Conservation (phyloP, 2,797 vertebrate genomes). For the Hydrophis major region DNA sequence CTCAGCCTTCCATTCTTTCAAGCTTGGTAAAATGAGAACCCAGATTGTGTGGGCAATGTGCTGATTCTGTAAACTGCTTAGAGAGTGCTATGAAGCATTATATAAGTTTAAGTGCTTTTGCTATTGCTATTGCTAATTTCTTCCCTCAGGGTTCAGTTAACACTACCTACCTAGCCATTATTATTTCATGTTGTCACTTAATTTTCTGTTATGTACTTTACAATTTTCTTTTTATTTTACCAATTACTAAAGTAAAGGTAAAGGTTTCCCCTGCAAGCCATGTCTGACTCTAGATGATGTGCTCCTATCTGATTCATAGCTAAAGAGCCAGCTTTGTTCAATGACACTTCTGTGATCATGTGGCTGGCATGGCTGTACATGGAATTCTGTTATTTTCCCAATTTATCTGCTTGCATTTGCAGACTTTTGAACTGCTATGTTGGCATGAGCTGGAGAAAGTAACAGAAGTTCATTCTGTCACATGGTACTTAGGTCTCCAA, state of each 20-base stretch:
- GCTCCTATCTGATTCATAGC: background rate
- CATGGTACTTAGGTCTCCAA: background rate
- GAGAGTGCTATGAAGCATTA: no score
- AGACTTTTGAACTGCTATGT: background rate
- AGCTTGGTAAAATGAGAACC: no score
- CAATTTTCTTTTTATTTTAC: background rate
- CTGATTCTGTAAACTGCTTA: no score
- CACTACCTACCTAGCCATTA: background rate
- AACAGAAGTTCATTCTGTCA: background rate
- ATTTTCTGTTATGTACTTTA: background rate
- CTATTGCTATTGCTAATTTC: background rate
- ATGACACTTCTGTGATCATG: background rate
- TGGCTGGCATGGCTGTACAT: background rate
- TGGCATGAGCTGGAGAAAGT: background rate
- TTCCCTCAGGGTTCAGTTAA: background rate
- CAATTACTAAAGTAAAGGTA: background rate
- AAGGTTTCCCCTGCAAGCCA: background rate
- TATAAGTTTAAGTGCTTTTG: no score
- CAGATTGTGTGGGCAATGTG: no score
- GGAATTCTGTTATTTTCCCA: background rate
- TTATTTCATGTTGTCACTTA: background rate
- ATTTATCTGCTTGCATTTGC: background rate
- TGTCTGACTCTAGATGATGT: background rate
- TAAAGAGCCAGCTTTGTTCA: background rate
- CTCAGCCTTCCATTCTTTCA: no score